Evolutionary conservation across 2,888 invertebrate species (phyloP), one percentile per base, ranked within the genome.

Genomic region (Sinohyriopsis cumingii): DNA sequence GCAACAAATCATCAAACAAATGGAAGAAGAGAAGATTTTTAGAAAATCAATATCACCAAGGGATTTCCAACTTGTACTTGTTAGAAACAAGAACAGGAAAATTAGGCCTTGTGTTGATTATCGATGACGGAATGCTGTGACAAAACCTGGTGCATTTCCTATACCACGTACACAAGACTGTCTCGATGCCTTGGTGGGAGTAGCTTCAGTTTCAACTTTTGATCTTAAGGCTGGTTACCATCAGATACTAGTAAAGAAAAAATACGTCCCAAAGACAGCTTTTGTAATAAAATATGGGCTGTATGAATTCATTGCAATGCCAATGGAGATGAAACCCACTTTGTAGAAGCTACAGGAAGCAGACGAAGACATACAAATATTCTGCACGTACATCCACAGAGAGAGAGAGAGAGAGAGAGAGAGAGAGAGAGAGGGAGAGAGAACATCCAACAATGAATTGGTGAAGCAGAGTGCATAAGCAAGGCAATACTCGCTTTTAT

Each of bases 221-320:
- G 72, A 76, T 66, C 59, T 76, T 5, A 73, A 64, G 2, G 64
- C 68, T 18, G 75, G 75, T 20, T 77, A 71, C 45, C 69, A 72
- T 54, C 75, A 77, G 54, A 67, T 77, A 25, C 75, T 75, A 6
- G 63, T 75, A 4, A 69, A 71, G 6, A 33, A 45, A 15, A 33
- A 33, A 33, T 7, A 7, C 33, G 33, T 33, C 1, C 33, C 33
- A 33, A 33, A 33, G 33, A 33, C 7, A 7, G 33, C 33, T 7
- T 33, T 33, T 33, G 7, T 6, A 7, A 33, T 9, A 33, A 33
- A 33, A 33, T 33, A 33, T 33, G 7, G 33, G 9, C 1, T 7
- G 33, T 33, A 9, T 33, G 7, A 33, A 33, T 33, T 33, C 33
- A 33, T 7, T 33, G 33, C 9, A 33, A 33, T 7, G 9, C 33